phyloP scores from a whole-genome alignment of 2,888 invertebrate genomes.

The Stenodera caucasica region DNA sequence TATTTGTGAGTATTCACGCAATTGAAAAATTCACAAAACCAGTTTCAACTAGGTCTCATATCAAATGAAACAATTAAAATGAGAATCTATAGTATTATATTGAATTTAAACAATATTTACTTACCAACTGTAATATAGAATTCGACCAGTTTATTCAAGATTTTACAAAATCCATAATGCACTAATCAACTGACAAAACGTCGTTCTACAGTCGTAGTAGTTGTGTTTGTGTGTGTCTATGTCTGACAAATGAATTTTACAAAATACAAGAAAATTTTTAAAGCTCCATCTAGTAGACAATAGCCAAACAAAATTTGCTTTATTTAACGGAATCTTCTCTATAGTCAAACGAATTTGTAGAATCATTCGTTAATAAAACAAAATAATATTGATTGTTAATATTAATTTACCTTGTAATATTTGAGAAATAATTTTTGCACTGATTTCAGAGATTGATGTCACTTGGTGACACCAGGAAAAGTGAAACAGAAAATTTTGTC shows the following conservation, averaged over 20 bases:
- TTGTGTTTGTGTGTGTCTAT: constrained; percentile 18
- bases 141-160: constrained; percentile 37
- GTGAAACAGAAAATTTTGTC: too few relatives aligned
- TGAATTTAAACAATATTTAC: constrained; percentile 26
- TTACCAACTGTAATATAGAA: constrained; percentile 35
- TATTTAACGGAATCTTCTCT: not conserved
- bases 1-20: constrained; percentile 41
- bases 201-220: constrained; percentile 5
- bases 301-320: not conserved
- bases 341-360: not conserved
- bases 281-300: constrained; percentile 27
- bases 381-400: too few relatives aligned
- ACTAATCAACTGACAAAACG: constrained; percentile 35
- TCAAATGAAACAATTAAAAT: constrained; percentile 16
- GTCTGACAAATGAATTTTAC: constrained; percentile 44
- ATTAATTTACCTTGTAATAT: too few relatives aligned
- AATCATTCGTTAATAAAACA: too few relatives aligned
- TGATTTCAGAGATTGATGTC: too few relatives aligned
- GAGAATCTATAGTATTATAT: not conserved
- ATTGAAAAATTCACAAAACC: constrained; percentile 43
- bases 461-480: too few relatives aligned
- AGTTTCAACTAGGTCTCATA: constrained; percentile 33
- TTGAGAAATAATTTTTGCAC: too few relatives aligned
- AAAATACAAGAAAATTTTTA: constrained; percentile 14
- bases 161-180: constrained; percentile 43